Base-by-base conservation (phyloP, 2,113 vertebrate species). In the Lasiurus cinereus region DNA sequence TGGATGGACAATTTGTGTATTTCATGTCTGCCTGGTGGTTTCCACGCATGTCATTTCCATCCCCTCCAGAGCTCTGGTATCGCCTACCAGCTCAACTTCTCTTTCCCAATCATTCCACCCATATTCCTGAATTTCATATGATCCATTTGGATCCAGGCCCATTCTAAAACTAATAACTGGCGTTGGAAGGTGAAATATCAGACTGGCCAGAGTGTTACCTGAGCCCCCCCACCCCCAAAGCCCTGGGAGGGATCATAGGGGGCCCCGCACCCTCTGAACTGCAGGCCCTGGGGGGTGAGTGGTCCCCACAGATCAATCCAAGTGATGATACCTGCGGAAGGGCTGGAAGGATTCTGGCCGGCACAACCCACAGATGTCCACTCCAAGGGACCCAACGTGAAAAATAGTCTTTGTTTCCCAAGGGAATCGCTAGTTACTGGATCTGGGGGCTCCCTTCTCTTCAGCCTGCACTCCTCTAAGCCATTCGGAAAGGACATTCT, bases 21-120 rank as follows among this genome's bases (percentile, higher is more conserved):
- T 86, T 90, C 73, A 76, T 59, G n/a, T 97, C 85, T 72, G 74
- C 39, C 56, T 94, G 4, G 46, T 88, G 69, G 90, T 95, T 96
- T 94, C 76, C 76, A 66, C 74, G 50, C 74, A 13, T 91, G 69
- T 73, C 33, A 86, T 88, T 92, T 94, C 72, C 16, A 27, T n/a
- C n/a, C n/a, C 54, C 13, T n/a, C 39, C 31, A 59, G 48, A 64
- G 14, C 29, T 95, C 76, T 39, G 18, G 10, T 21, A 1, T 59
- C 48, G 29, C 5, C 8, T 18, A 56, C n/a, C 24, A 52, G 62
- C 43, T 90, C 77, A 56, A 21, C n/a, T 90, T 95, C 54, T 74
- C n/a, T 31, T 79, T 74, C 33, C 0, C 21, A 39, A 0, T 27
- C 39, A 91, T 52, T 69, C 21, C 27, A 64, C 59, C 33, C 50